Conservation (phyloP, 2,797 vertebrate genomes). For the Muraenolepis orangiensis region DNA sequence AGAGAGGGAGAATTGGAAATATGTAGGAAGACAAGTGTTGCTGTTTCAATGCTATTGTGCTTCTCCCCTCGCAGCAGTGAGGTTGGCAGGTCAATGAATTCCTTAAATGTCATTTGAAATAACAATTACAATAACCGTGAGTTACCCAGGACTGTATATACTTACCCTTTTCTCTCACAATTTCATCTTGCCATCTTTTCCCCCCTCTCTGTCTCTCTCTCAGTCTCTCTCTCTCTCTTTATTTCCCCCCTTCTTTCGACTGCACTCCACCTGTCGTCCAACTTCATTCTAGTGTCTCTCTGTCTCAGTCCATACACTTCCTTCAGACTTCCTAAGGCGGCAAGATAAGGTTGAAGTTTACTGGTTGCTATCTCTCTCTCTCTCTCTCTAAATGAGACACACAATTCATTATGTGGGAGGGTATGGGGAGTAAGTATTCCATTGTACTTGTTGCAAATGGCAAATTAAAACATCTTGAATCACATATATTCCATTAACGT, state of each 20-base stretch:
- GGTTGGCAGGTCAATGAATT: neutral
- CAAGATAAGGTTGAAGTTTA: neutral
- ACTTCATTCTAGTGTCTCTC: neutral
- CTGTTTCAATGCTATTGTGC: neutral
- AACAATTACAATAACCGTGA: constrained; percentile 1
- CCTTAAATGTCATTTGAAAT: constrained; percentile 9
- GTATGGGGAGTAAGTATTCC: no score
- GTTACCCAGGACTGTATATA: neutral
- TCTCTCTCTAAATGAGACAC: no score
- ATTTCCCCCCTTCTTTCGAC: neutral
- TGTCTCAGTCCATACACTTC: neutral
- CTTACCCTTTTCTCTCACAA: neutral
- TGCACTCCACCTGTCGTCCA: neutral
- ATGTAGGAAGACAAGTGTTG: no score
- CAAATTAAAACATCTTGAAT: no score
- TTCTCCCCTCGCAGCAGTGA: neutral
- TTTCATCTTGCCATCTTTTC: neutral
- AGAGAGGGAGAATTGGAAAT: no score
- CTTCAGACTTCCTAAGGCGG: neutral
- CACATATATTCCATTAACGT: no score
- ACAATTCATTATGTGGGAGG: no score
- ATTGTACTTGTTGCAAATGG: no score
- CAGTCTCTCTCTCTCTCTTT: neutral
- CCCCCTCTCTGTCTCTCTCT: neutral
- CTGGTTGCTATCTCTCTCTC: neutral